These are phyloP conservation scores for Phyllotreta cruciferae DNA, from an alignment of 2,888 invertebrate genomes.

Conservation along the genomic window DNA sequence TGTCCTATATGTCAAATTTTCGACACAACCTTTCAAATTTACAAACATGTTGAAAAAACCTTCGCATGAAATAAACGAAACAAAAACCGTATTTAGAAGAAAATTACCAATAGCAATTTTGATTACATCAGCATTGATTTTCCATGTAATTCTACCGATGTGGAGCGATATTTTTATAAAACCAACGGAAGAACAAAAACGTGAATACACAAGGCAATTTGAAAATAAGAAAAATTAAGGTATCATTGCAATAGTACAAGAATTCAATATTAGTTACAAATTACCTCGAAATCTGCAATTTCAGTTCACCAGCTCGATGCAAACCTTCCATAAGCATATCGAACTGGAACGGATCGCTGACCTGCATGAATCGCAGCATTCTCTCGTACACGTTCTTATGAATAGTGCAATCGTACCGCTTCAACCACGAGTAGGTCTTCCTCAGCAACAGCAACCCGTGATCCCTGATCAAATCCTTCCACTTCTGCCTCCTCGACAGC, in stretches of 20 bases:
- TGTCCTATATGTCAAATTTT: not conserved
- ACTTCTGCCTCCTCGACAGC: slow-evolving; percentile 74
- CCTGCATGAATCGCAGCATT: slow-evolving; percentile 77
- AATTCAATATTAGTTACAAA: too few relatives aligned
- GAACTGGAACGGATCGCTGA: slow-evolving; percentile 71
- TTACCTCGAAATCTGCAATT: slow-evolving; percentile 65
- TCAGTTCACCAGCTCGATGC: slow-evolving; percentile 73
- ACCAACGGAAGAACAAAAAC: slow-evolving; percentile 31
- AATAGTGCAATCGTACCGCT: slow-evolving; percentile 73
- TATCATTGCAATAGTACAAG: too few relatives aligned
- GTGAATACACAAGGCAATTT: slow-evolving; percentile 2
- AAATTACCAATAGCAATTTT: slow-evolving; percentile 25
- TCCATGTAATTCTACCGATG: slow-evolving; percentile 32
- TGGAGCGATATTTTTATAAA: slow-evolving; percentile 27
- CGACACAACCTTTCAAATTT: not conserved
- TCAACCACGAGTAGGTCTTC: slow-evolving; percentile 73
- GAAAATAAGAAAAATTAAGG: not conserved
- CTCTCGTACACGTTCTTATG: slow-evolving; percentile 65
- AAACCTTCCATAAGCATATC: slow-evolving; percentile 81
- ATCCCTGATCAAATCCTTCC: slow-evolving; percentile 75
- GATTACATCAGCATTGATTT: slow-evolving; percentile 27
- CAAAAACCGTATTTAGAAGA: slow-evolving; percentile 22
- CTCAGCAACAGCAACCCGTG: slow-evolving; percentile 82
- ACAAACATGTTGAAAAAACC: slow-evolving; percentile 16
- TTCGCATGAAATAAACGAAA: not conserved